These are phyloP conservation scores for Ciconia maguari DNA, from an alignment of 2,113 vertebrate species.

Conservation along the genomic window DNA sequence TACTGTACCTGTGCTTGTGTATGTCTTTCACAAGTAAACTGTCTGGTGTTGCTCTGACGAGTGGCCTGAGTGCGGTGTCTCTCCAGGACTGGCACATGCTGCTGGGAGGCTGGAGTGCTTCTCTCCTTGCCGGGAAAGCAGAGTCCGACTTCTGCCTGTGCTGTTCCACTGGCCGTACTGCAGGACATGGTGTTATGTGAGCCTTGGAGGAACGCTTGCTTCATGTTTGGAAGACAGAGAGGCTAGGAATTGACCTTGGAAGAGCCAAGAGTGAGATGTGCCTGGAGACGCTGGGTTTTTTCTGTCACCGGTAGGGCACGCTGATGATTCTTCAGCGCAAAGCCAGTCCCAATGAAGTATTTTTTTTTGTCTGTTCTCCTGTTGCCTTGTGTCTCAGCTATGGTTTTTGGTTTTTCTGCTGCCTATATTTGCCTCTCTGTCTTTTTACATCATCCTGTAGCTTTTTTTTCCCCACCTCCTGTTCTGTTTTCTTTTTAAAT, in stretches of 20 bases:
- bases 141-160: rapidly evolving
- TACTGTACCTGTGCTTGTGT: background rate
- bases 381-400: background rate
- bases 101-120: rapidly evolving
- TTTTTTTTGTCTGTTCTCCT: background rate
- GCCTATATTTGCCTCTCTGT: background rate
- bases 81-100: rapidly evolving
- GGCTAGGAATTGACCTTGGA: background rate
- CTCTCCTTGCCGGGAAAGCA: background rate
- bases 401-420: background rate
- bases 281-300: background rate
- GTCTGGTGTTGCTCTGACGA: background rate
- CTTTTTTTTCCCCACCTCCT: background rate
- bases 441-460: background rate
- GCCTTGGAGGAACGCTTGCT: background rate
- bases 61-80: background rate
- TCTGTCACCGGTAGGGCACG: background rate
- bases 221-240: background rate
- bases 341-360: background rate
- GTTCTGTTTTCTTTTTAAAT: background rate
- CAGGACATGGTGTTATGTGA: background rate
- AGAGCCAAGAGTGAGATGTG: background rate
- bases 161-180: rapidly evolving
- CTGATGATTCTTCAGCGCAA: rapidly evolving
- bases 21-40: background rate